Evolutionary conservation across 2,113 vertebrate species (phyloP).

Genomic region (Ahaetulla prasina): DNA sequence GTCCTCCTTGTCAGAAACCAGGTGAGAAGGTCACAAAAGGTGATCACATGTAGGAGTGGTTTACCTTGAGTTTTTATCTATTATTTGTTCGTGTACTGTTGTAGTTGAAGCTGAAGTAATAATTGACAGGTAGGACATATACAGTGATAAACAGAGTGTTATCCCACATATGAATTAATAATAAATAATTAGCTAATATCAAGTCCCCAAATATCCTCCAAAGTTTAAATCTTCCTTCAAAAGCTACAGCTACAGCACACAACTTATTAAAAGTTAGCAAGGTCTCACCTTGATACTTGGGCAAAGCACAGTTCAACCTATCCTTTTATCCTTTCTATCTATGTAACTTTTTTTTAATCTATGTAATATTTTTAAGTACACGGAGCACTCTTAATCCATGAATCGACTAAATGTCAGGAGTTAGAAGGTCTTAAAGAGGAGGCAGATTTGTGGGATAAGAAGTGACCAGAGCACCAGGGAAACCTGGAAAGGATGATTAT

Average conservation of each 20-base stretch:
- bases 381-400: rapidly evolving
- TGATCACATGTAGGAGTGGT: no score
- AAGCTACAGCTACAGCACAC: not conserved
- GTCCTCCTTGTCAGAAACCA: no score
- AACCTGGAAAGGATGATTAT: conserved; percentile 35
- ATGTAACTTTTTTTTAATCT: conserved; percentile 31
- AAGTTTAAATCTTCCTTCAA: not conserved
- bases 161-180: not conserved
- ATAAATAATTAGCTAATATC: not conserved
- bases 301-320: not conserved
- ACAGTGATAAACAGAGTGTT: not conserved
- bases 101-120: no score
- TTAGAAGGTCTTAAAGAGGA: not conserved
- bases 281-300: not conserved
- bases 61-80: no score
- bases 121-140: no score
- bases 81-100: no score
- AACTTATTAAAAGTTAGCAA: rapidly evolving
- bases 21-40: no score
- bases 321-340: conserved; percentile 31
- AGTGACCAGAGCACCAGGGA: not conserved
- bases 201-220: not conserved
- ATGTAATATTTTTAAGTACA: not conserved
- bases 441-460: conserved; percentile 1
- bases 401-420: not conserved